These are phyloP conservation scores for Heliothis peltigera DNA, from an alignment of 2,888 invertebrate genomes.

Conservation along the genomic window DNA sequence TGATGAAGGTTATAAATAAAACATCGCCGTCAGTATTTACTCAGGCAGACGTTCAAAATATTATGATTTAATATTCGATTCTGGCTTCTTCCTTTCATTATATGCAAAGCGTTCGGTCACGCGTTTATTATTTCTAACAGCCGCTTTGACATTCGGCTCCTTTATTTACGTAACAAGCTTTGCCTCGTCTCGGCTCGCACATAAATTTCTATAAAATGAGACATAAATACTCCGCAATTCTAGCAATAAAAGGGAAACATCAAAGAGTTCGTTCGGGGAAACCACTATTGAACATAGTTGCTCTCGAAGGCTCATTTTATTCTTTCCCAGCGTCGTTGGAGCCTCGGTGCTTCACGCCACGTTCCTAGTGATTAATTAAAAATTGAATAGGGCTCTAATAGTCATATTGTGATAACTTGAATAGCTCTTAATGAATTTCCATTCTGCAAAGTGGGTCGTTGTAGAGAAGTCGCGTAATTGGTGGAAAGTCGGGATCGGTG, in stretches of 20 bases:
- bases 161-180: constrained; percentile 74
- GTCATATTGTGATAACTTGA: constrained; percentile 87
- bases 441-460: constrained; percentile 84
- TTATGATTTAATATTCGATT: constrained; percentile 64
- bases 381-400: constrained; percentile 82
- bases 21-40: constrained; percentile 40
- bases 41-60: constrained; percentile 50
- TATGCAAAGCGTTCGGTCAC: constrained; percentile 69
- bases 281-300: constrained; percentile 72
- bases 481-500: constrained; percentile 83
- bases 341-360: constrained; percentile 45
- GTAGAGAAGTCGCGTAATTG: constrained; percentile 81
- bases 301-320: constrained; percentile 55
- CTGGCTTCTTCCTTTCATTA: constrained; percentile 71
- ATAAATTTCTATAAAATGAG: constrained; percentile 80
- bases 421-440: constrained; percentile 88
- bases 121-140: constrained; percentile 75
- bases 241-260: constrained; percentile 79
- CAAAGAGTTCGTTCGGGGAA: constrained; percentile 80
- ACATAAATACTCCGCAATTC: constrained; percentile 78
- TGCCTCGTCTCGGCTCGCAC: constrained; percentile 67
- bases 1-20: constrained; percentile 37
- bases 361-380: constrained; percentile 79
- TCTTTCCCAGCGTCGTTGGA: constrained; percentile 52
- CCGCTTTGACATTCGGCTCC: constrained; percentile 72